A percentile compares a stretch with the other conserved stretches of the same genome.
phyloP scores from a whole-genome alignment of 2,113 vertebrate genomes.

The Urocynchramus pylzowi region DNA sequence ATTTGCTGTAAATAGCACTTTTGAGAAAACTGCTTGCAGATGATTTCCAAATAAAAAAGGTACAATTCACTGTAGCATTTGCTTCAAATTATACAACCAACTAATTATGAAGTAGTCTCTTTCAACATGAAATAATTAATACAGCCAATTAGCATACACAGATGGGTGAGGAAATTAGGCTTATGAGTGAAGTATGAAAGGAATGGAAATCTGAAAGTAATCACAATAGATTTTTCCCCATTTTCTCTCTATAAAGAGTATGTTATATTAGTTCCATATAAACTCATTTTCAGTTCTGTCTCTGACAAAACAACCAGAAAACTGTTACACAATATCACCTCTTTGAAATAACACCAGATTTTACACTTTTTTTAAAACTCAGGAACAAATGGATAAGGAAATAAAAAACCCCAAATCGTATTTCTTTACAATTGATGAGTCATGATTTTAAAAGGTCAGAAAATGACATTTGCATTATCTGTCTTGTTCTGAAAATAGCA shows the following conservation, averaged over 20 bases:
- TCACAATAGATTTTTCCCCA: background rate
- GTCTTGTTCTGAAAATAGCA: background rate
- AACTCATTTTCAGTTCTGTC: constrained; percentile 19
- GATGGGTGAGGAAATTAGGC: constrained; percentile 22
- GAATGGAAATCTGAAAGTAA: background rate
- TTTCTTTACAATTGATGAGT: background rate
- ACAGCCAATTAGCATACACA: background rate
- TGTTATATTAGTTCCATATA: background rate
- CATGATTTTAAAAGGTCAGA: background rate
- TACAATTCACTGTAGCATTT: constrained; percentile 5
- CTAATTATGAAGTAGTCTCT: constrained; percentile 34
- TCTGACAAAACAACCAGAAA: background rate
- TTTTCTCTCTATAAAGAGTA: background rate
- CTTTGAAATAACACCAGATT: background rate
- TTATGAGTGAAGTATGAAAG: background rate
- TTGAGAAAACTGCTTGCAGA: background rate
- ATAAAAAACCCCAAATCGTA: background rate
- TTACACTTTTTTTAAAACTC: background rate
- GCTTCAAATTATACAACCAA: background rate
- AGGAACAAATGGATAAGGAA: background rate
- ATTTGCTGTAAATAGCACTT: background rate
- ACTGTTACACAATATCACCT: background rate
- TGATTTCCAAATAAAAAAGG: background rate
- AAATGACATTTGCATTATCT: background rate
- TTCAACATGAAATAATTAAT: constrained; percentile 14